Evolutionary conservation across 2,888 invertebrate species (phyloP).

Genomic region (Deroplatys truncata): DNA sequence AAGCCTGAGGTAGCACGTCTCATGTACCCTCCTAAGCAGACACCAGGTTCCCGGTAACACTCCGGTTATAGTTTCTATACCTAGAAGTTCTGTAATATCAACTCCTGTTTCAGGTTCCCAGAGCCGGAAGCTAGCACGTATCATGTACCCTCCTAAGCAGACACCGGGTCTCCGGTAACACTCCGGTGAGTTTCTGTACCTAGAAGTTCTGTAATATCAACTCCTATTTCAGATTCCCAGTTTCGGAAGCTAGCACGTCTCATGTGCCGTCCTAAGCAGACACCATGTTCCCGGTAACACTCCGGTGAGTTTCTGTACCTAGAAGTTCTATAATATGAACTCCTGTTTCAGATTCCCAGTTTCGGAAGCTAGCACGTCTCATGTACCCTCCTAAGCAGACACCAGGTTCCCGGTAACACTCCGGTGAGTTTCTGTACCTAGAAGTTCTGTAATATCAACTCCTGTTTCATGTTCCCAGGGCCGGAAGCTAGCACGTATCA

Average conservation of each 20-base stretch:
- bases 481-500: constrained; percentile 32
- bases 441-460: too few relatives aligned
- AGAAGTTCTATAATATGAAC: too few relatives aligned
- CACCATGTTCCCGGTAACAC: too few relatives aligned
- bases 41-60: too few relatives aligned
- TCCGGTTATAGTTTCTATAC: too few relatives aligned
- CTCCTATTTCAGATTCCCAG: constrained; percentile 25
- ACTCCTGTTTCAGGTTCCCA: constrained; percentile 26
- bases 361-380: constrained; percentile 33
- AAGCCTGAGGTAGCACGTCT: constrained; percentile 33
- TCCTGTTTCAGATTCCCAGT: constrained; percentile 27
- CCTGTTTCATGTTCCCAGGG: background rate
- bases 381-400: background rate
- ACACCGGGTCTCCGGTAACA: constrained; percentile 30
- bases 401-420: too few relatives aligned
- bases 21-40: constrained; percentile 25
- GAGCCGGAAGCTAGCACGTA: constrained; percentile 31
- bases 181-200: too few relatives aligned
- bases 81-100: too few relatives aligned
- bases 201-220: too few relatives aligned
- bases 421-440: too few relatives aligned
- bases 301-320: too few relatives aligned
- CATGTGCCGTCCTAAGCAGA: background rate
- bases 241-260: constrained; percentile 33
- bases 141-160: constrained; percentile 33